A percentile compares a stretch with the other conserved stretches of the same genome.
These are phyloP conservation scores for Phalacrocorax aristotelis DNA, from an alignment of 2,113 vertebrate genomes.

Conservation along the genomic window DNA sequence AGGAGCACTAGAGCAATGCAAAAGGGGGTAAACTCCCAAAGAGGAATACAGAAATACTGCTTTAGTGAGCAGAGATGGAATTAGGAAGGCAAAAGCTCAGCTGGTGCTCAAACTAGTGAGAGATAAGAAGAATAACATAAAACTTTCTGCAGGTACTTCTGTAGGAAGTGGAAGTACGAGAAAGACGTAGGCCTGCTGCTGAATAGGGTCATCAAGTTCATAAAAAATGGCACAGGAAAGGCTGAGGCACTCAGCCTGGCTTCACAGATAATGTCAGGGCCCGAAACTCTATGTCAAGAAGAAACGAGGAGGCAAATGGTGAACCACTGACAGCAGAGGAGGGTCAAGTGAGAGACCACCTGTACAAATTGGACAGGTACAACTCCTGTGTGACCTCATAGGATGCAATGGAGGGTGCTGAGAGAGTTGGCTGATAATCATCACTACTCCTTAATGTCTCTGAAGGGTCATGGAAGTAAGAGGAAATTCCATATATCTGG, in stretches of 20 bases:
- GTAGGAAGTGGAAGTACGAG: background rate
- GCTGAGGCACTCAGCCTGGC: background rate
- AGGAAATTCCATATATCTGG: background rate
- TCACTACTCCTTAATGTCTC: background rate
- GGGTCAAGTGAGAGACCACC: background rate
- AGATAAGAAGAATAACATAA: background rate
- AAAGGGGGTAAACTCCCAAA: background rate
- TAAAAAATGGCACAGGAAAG: background rate
- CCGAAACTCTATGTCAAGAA: background rate
- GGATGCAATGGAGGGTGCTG: background rate
- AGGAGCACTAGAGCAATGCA: background rate
- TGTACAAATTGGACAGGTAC: background rate
- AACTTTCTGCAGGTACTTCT: background rate
- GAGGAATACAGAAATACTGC: background rate
- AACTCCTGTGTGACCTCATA: background rate
- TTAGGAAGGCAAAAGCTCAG: background rate
- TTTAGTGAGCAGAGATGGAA: background rate
- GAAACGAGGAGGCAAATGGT: background rate
- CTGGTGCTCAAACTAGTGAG: background rate
- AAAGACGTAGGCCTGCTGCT: background rate
- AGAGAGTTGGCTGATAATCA: background rate
- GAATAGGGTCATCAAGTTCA: background rate
- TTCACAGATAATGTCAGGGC: background rate
- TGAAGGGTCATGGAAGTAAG: background rate
- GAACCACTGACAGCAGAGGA: background rate